These are phyloP conservation scores for Saxidomus purpurata DNA, from an alignment of 1,140 invertebrate genomes.

Conservation along the genomic window DNA sequence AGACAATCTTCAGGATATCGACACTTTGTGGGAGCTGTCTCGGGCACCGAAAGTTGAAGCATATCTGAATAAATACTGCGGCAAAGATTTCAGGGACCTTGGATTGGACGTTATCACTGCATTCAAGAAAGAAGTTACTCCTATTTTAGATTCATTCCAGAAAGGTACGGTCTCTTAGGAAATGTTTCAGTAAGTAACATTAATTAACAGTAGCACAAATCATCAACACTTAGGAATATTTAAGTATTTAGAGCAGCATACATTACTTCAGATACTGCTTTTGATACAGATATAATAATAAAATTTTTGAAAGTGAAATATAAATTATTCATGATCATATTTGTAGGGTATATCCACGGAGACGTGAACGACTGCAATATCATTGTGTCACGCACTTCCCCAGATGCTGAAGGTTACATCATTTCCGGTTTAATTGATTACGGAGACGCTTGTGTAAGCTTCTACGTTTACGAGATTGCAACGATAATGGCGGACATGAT, in stretches of 20 bases:
- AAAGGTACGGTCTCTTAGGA: not conserved
- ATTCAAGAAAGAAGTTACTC: not conserved
- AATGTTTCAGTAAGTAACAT: not conserved
- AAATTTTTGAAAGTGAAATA: too few relatives aligned
- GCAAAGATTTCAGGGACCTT: not conserved
- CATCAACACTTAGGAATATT: not conserved
- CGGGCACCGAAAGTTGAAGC: slow-evolving; percentile 4
- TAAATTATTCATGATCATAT: too few relatives aligned
- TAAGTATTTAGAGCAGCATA: not conserved
- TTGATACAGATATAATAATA: too few relatives aligned
- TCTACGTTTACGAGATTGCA: slow-evolving; percentile 50
- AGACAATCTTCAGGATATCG: not conserved
- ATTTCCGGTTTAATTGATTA: slow-evolving; percentile 55
- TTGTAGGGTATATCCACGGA: slow-evolving; percentile 58
- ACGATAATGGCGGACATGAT: slow-evolving; percentile 50
- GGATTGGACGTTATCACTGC: not conserved
- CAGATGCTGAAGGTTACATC: not conserved
- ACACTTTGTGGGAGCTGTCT: slow-evolving; percentile 47
- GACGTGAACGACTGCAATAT: slow-evolving; percentile 62
- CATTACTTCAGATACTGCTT: not conserved
- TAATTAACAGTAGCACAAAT: too few relatives aligned
- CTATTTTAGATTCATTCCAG: slow-evolving; percentile 1
- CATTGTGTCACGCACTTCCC: not conserved
- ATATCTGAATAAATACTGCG: not conserved
- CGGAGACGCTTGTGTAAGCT: slow-evolving; percentile 54